Percentiles rank a stretch among this genome's conserved stretches.
Conservation (phyloP, 2,888 invertebrate genomes). For the Cataglyphis albicans region DNA sequence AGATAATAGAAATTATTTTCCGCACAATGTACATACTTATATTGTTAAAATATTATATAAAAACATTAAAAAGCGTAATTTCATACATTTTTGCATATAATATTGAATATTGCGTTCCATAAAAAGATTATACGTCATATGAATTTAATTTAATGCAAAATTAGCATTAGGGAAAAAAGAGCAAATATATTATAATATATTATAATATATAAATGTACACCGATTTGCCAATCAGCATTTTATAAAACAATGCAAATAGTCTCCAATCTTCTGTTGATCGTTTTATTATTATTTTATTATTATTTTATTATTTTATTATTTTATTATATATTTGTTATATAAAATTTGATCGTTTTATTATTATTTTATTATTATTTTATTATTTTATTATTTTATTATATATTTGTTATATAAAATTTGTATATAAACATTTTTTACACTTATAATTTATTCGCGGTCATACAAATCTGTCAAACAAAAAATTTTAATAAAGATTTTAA, state of each 20-base stretch:
- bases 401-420: not conserved
- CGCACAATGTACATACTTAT: not conserved
- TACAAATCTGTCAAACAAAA: not conserved
- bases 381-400: too few relatives aligned
- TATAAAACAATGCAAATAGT: not conserved
- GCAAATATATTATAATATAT: not conserved
- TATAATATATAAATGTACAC: not conserved
- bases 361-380: too few relatives aligned
- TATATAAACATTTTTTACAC: not conserved
- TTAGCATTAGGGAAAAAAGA: not conserved
- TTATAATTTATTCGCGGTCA: not conserved
- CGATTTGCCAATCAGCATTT: not conserved
- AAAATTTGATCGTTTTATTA: too few relatives aligned
- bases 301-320: too few relatives aligned
- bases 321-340: too few relatives aligned
- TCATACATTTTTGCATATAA: too few relatives aligned
- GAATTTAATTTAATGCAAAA: not conserved
- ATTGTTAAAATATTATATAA: not conserved
- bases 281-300: not conserved
- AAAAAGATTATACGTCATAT: not conserved
- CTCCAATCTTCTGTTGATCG: not conserved
- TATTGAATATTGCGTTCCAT: not conserved
- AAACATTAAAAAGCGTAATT: not conserved
- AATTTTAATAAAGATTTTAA: not conserved
- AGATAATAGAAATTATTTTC: not conserved